Conservation (phyloP, 2,113 vertebrate genomes). For the Oxygymnocypris stewartii region DNA sequence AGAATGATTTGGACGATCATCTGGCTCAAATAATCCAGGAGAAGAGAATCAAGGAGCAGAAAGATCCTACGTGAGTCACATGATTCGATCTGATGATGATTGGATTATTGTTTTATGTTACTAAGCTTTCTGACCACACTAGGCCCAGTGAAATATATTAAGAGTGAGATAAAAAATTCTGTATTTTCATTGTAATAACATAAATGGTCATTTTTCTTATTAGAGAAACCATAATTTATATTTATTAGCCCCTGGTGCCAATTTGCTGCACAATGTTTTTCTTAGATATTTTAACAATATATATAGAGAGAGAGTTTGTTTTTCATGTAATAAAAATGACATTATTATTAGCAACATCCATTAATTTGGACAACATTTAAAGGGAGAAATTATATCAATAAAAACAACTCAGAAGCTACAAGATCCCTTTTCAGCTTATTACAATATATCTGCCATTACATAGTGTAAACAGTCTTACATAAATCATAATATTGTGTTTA, state of each 20-base stretch:
- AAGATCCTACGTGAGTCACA: conserved; percentile 77
- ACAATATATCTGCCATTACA: too few relatives aligned
- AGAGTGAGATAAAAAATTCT: too few relatives aligned
- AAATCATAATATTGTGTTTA: too few relatives aligned
- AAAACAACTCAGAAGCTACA: not conserved
- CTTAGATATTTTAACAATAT: not conserved
- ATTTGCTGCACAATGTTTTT: not conserved
- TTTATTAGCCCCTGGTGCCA: not conserved
- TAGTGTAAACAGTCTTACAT: too few relatives aligned
- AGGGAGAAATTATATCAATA: not conserved
- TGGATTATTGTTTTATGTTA: not conserved
- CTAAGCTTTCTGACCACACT: not conserved
- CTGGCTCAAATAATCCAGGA: conserved; percentile 83
- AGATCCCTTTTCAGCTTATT: not conserved
- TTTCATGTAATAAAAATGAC: not conserved
- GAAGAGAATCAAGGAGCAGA: conserved; percentile 83
- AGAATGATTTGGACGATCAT: conserved; percentile 75
- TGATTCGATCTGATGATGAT: too few relatives aligned
- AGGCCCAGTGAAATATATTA: too few relatives aligned
- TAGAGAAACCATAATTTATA: not conserved
- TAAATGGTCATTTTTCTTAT: not conserved
- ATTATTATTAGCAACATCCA: not conserved
- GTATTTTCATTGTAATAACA: not conserved
- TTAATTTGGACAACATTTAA: not conserved
- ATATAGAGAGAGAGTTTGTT: too few relatives aligned